Conservation (phyloP, 2,888 invertebrate genomes). For the Patella depressa region DNA sequence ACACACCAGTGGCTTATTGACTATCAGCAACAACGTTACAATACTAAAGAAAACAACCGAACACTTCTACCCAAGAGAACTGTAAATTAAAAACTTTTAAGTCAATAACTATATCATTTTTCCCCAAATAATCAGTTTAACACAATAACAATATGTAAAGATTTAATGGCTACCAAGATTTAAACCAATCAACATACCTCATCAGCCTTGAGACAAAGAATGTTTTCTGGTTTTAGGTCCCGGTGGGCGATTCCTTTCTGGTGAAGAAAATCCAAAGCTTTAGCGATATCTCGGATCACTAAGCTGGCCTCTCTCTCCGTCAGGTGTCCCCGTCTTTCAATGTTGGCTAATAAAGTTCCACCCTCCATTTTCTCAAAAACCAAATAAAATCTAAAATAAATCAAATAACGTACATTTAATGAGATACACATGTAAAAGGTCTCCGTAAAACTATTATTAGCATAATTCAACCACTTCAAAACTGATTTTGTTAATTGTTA, state of each 20-base stretch:
- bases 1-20: too few relatives aligned
- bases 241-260: slow-evolving; percentile 91
- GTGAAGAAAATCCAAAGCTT: slow-evolving; percentile 94
- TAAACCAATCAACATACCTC: slow-evolving; percentile 48
- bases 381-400: slow-evolving; percentile 82
- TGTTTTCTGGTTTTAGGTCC: slow-evolving; percentile 98
- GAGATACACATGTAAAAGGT: too few relatives aligned
- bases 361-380: slow-evolving; percentile 98
- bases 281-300: slow-evolving; percentile 93
- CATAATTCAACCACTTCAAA: too few relatives aligned
- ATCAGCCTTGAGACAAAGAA: slow-evolving; percentile 91
- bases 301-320: slow-evolving; percentile 96
- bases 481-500: too few relatives aligned
- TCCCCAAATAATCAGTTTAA: neutral
- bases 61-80: too few relatives aligned
- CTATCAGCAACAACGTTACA: too few relatives aligned
- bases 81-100: too few relatives aligned
- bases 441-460: too few relatives aligned
- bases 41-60: too few relatives aligned
- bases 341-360: slow-evolving; percentile 90
- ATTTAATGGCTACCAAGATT: neutral
- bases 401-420: neutral
- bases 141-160: neutral
- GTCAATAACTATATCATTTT: too few relatives aligned
- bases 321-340: slow-evolving; percentile 93